Evolutionary conservation across 2,797 vertebrate species (phyloP), one percentile per base, ranked within the genome.

Genomic region (Threskiornis aethiopicus): DNA sequence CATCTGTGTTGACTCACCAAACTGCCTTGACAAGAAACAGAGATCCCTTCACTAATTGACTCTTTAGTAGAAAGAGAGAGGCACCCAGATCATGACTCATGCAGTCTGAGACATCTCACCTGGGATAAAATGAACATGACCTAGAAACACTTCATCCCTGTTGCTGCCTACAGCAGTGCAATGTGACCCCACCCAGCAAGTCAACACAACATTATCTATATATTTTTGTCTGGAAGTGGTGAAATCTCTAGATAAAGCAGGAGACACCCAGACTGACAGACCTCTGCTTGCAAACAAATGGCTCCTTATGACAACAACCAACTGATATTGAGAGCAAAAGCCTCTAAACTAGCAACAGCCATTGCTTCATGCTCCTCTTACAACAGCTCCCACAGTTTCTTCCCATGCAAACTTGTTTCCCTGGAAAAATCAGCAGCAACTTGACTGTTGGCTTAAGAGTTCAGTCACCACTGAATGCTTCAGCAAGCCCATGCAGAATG

Each of bases 51-150:
- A 81, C 42, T 95, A 91, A 95, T 42, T 79, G 90, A 65, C 70
- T 95, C 88, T 81, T 91, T 67, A 88, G 44, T 5, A 91, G 83
- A 90, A 76, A 81, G 28, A 93, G 22, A 72, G 54, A 91, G 35
- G 51, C 82, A 92, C 78, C 77, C 88, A 95, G 83, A 93, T 76
- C 57, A 72, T 93, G 86, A 93, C 77, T 95, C 90, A 91, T 11
- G 11, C 83, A 81, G 46, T 67, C 73, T 46, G 80, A 93, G 77
- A 84, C 58, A 42, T 25, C 83, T 93, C 66, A 87, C 86, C 83
- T 84, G 62, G 54, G 46, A 93, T 76, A 73, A 89, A 91, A 88
- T 12, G 24, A 90, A 86, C 6, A 5, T 35, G 85, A 84, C 65
- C 61, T 52, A 93, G 80, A 95, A 95, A 84, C 35, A 78, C 10